phyloP scores from a whole-genome alignment of 2,113 vertebrate genomes.

The Andinoacara biseriatus region DNA sequence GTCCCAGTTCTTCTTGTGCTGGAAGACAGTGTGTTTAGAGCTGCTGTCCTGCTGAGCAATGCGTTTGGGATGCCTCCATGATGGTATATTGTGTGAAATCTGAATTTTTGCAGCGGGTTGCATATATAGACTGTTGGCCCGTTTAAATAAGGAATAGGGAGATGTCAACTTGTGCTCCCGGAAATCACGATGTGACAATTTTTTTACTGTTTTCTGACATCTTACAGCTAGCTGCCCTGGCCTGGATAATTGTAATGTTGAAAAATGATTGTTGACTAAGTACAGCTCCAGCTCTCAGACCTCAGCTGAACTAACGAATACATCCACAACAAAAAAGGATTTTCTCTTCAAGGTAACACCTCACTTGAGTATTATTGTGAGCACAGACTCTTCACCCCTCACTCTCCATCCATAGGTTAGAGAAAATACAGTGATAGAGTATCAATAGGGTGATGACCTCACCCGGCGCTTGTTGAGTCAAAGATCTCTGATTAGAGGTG shows the following conservation, averaged over 20 bases:
- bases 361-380: background rate
- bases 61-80: background rate
- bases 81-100: background rate
- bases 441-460: conserved; percentile 67
- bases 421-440: conserved; percentile 36
- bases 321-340: background rate
- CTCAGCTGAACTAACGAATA: background rate
- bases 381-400: background rate
- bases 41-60: background rate
- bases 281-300: background rate
- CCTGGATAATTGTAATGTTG: background rate
- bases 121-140: background rate
- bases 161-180: background rate
- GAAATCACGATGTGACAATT: background rate
- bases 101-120: background rate
- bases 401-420: background rate
- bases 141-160: background rate
- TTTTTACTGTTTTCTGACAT: background rate
- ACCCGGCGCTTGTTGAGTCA: conserved; percentile 46
- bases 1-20: background rate
- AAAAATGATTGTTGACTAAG: background rate
- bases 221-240: background rate
- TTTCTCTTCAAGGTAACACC: background rate
- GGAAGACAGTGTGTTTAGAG: background rate
- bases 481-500: conserved; percentile 69